Evolutionary conservation across 2,113 vertebrate genomes (phyloP), one percentile per base, ranked within the genome.

Genomic region (Spea bombifrons): DNA sequence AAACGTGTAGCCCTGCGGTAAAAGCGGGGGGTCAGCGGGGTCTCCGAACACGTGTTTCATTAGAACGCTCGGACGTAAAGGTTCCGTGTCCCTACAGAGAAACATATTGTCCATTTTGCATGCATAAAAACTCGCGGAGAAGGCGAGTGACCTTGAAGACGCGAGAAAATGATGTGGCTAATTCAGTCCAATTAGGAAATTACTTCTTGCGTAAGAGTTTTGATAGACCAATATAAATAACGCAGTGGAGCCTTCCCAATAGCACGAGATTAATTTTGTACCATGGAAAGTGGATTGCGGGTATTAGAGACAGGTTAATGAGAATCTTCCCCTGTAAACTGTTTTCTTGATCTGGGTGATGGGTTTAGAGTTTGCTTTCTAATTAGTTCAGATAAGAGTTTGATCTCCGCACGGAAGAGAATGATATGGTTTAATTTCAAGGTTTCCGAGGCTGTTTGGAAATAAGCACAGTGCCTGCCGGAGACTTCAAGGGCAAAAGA

Each of bases 341-440:
- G 77, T 82, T 59, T 71, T 84, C 75, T 86, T 82, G 77, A 83
- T 82, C 78, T 82, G 81, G 84, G 82, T 74, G 66, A 67, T 83
- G 81, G 82, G 77, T 85, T 86, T 88, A 86, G 82, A 57, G 81
- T 85, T 66, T 16, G 78, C 52, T 74, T 66, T 84, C 87, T 89
- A 90, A 89, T 90, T 89, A 88, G 83, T 85, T 88, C 83, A 84
- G 85, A 82, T 89, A 87, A 88, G 1, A 12, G 65, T 86, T 84
- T 88, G 86, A 85, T 87, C 82, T 80, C 71, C 82, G 78, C 74
- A 81, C 83, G 82, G 0, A 0, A 71, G 73, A 82, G 78, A 83
- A 82, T 82, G 80, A 84, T 82, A 76, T 84, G 82, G 69, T 81
- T 84, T 73, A 75, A 80, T 87, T 76, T 73, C 63, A 78, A 82